Percentiles rank a stretch among this genome's conserved stretches.
Conservation (phyloP, 92 coral and sea anemone species). For the Epizoanthus stellaris region DNA sequence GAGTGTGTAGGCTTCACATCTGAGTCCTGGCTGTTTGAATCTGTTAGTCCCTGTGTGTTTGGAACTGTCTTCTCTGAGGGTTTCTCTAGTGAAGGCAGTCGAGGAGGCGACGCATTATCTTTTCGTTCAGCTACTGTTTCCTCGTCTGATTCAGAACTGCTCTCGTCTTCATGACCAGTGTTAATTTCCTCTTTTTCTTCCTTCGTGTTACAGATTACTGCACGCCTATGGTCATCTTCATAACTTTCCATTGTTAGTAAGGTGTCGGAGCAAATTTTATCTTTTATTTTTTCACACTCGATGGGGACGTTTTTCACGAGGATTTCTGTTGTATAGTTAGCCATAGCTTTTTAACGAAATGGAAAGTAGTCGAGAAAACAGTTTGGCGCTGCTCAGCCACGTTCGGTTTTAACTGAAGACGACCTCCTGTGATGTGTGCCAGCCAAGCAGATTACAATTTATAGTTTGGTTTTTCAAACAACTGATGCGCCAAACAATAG, state of each 20-base stretch:
- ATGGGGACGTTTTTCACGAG: neutral
- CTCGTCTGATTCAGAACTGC: neutral
- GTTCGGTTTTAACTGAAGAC: slow-evolving; percentile 3
- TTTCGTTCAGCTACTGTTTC: neutral
- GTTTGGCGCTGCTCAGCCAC: neutral
- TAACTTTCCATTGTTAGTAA: slow-evolving; percentile 10
- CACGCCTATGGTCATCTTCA: neutral
- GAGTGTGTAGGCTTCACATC: slow-evolving; percentile 98
- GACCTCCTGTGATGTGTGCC: slow-evolving; percentile 38
- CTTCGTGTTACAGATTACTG: slow-evolving; percentile 8
- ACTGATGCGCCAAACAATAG: slow-evolving; percentile 71
- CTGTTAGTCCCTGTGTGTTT: slow-evolving; percentile 42
- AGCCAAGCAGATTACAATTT: slow-evolving; percentile 58
- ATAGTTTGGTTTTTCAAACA: slow-evolving; percentile 74
- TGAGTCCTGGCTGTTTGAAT: slow-evolving; percentile 69
- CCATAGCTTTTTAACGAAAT: slow-evolving; percentile 6
- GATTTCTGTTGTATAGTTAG: slow-evolving; percentile 1
- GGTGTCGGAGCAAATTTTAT: slow-evolving; percentile 19
- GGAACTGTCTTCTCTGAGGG: slow-evolving; percentile 23
- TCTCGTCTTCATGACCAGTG: neutral
- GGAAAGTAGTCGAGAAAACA: neutral
- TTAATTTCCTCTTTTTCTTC: slow-evolving; percentile 23
- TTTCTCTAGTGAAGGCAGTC: neutral
- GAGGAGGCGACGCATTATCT: neutral
- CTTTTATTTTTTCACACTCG: slow-evolving; percentile 28